Base-by-base conservation (phyloP, 2,797 vertebrate species). In the Muscicapa striata region DNA sequence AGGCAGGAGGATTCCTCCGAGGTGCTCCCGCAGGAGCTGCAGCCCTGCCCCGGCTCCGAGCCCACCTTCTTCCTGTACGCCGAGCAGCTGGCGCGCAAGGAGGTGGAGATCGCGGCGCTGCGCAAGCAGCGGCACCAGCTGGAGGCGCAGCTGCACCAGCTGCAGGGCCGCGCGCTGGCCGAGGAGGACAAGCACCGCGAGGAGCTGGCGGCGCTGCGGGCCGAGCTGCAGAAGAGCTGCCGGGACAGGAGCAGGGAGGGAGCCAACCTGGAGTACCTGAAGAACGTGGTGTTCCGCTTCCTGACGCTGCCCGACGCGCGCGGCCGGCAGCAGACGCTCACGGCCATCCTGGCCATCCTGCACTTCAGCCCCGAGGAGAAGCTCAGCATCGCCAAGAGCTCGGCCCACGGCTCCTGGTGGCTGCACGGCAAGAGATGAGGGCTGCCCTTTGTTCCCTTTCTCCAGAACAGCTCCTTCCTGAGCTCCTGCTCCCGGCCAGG, bases 251-350 rank as follows among this genome's bases (percentile, higher is more conserved):
- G 98, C 94, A 95, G 99, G 13, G 99, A 99, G 32, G 99, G 99
- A 1, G 98, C 99, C 96, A 99, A 99, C 97, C 95, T 99, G 96
- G 99, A 99, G 85, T 99, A 99, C 96, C 98, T 99, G 81, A 99
- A 99, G 94, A 99, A 99, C 89, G 97, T 99, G 15, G 97, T 99
- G 90, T 99, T 98, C 84, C 97, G 98, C 41, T 99, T 99, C 89
- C 97, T 99, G 74, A 99, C 99, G 0, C 97, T 99, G 95, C 98
- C 98, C 0, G 99, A 99, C 62, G 58, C 95, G 9, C 97, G 98
- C 10, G 99, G 99, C 6, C 98, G 98, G 41, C 98, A 98, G 97
- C 99, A 99, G 97, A 99, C 99, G 0, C 98, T 99, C 20, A 97
- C 89, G 1, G 99, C 99, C 93, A 99, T 99, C 85, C 93, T 99